phyloP scores from a whole-genome alignment of 2,797 vertebrate genomes.

The Enteromius anoplus region DNA sequence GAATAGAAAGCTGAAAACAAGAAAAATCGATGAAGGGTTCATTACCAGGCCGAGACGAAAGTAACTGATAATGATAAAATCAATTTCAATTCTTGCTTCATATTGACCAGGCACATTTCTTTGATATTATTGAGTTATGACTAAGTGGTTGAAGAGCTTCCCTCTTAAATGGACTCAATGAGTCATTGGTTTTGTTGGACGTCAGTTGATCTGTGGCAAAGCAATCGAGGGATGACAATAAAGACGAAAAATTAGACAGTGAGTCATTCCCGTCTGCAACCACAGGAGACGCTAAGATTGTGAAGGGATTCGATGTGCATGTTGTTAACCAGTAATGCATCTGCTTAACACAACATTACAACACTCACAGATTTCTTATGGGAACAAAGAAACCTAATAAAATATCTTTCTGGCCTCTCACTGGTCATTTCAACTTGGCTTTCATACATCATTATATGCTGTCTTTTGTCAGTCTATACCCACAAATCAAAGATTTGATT shows the following conservation, averaged over 20 bases:
- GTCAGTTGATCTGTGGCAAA: background rate
- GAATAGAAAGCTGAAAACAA: constrained; percentile 42
- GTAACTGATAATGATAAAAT: constrained; percentile 61
- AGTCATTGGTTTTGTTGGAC: constrained; percentile 19
- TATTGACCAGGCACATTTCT: constrained; percentile 35
- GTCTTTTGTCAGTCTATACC: background rate
- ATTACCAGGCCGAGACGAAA: constrained; percentile 45
- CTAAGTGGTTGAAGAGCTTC: constrained; percentile 44
- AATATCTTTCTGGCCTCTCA: background rate
- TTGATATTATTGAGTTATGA: constrained; percentile 51
- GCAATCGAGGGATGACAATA: background rate
- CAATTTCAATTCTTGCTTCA: constrained; percentile 54
- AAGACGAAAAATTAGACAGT: constrained; percentile 1
- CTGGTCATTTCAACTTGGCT: background rate
- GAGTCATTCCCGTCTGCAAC: background rate
- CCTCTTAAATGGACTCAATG: constrained; percentile 41
- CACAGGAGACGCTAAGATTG: background rate
- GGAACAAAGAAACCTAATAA: background rate
- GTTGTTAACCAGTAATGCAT: constrained; percentile 6
- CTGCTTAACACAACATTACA: constrained; percentile 1
- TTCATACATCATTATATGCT: background rate
- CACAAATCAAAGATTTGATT: background rate
- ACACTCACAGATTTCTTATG: background rate
- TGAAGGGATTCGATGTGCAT: background rate
- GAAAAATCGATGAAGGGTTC: constrained; percentile 47